These are phyloP conservation scores for Halocynthia aurantium DNA, from an alignment of 23 tunicate genomes.

Conservation along the genomic window DNA sequence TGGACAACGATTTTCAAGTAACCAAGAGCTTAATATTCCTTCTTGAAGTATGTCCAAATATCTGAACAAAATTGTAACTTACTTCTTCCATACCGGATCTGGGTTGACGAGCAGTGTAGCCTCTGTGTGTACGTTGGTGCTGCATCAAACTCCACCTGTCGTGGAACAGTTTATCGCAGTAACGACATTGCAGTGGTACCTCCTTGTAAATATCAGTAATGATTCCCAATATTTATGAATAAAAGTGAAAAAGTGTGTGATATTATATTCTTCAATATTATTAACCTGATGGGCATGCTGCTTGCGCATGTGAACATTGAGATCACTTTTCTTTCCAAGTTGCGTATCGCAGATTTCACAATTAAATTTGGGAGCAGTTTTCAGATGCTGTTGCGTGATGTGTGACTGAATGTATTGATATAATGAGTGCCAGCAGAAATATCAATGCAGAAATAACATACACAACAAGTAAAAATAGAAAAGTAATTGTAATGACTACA, in stretches of 20 bases:
- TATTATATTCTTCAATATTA: neutral
- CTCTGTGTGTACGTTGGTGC: conserved; percentile 93
- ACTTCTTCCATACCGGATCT: neutral
- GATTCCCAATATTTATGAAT: neutral
- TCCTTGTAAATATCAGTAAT: conserved; percentile 15
- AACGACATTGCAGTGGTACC: conserved; percentile 92
- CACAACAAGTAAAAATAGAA: too few species aligned
- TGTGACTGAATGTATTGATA: conserved; percentile 46
- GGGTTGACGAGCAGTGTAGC: conserved; percentile 26
- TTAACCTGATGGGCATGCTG: conserved; percentile 88
- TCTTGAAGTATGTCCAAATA: too few species aligned
- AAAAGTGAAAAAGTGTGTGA: neutral
- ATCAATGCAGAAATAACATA: too few species aligned
- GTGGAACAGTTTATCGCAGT: conserved; percentile 91
- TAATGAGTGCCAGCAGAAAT: too few species aligned
- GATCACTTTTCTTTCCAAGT: conserved; percentile 87
- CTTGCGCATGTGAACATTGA: conserved; percentile 97
- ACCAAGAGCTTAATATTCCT: too few species aligned
- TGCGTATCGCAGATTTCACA: conserved; percentile 97
- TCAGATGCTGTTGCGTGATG: conserved; percentile 96
- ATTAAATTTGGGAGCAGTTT: conserved; percentile 91
- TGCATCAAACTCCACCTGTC: conserved; percentile 98
- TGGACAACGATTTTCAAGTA: too few species aligned
- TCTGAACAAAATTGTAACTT: neutral
- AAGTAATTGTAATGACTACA: too few species aligned